phyloP scores from a whole-genome alignment of 92 coral and sea anemone species.

The Umimayanthus chanpuru region DNA sequence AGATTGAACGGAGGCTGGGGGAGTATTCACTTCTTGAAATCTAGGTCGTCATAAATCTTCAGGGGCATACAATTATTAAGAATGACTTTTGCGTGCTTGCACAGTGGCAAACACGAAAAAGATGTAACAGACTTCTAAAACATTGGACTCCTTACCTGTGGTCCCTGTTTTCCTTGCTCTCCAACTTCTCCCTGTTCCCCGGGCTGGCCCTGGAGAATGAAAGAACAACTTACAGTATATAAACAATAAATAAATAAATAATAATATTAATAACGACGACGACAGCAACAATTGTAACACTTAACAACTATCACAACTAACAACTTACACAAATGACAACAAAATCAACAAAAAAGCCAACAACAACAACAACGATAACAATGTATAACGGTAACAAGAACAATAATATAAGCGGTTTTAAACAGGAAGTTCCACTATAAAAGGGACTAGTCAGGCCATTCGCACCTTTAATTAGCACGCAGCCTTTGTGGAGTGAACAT shows the following conservation, averaged over 20 bases:
- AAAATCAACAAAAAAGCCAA: background rate
- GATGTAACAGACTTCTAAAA: background rate
- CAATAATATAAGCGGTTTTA: too few species aligned
- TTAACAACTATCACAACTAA: too few species aligned
- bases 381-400: background rate
- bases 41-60: too few species aligned
- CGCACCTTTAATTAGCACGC: too few species aligned
- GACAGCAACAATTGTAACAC: background rate
- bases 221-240: too few species aligned
- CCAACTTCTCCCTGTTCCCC: slow-evolving; percentile 36
- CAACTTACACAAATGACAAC: too few species aligned
- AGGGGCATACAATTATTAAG: too few species aligned
- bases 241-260: background rate
- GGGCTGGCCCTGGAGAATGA: slow-evolving; percentile 9
- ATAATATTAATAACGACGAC: background rate
- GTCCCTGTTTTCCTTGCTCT: slow-evolving; percentile 35
- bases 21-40: background rate
- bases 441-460: too few species aligned
- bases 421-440: too few species aligned
- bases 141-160: background rate
- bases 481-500: too few species aligned
- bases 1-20: background rate
- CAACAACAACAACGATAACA: background rate
- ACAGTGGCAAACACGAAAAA: too few species aligned
- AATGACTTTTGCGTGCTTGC: too few species aligned